Percentiles rank a stretch among this genome's conserved stretches.
Conservation (phyloP, 2,888 invertebrate genomes). For the Crossocerus cetratus region DNA sequence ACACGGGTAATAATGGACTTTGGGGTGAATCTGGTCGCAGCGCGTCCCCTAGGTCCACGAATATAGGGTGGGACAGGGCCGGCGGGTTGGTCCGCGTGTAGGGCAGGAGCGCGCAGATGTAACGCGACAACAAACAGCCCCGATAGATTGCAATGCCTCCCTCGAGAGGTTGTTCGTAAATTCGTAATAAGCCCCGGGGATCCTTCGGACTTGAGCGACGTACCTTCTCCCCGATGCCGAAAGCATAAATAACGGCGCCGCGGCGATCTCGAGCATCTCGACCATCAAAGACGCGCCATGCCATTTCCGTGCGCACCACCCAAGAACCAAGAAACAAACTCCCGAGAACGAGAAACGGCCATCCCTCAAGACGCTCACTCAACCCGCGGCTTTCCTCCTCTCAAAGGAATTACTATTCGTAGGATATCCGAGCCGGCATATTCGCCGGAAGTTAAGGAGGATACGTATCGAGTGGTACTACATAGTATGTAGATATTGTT, state of each 20-base stretch:
- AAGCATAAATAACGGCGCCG: slow-evolving; percentile 42
- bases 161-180: slow-evolving; percentile 62
- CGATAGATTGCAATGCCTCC: slow-evolving; percentile 64
- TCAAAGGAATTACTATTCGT: no score
- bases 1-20: slow-evolving; percentile 76
- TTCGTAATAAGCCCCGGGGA: slow-evolving; percentile 60
- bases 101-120: slow-evolving; percentile 73
- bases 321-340: no score
- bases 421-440: no score
- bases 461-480: no score
- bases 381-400: no score
- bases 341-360: no score
- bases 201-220: slow-evolving; percentile 32
- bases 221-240: slow-evolving; percentile 31
- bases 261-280: background rate
- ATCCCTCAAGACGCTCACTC: no score
- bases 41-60: slow-evolving; percentile 51
- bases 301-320: no score
- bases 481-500: no score
- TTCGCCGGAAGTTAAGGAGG: no score
- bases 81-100: slow-evolving; percentile 55
- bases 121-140: slow-evolving; percentile 74
- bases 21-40: slow-evolving; percentile 73
- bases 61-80: slow-evolving; percentile 60
- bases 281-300: no score